Evolutionary conservation across 1,140 invertebrate species (phyloP), one percentile per base, ranked within the genome.

Genomic region (Notospermus geniculatus): DNA sequence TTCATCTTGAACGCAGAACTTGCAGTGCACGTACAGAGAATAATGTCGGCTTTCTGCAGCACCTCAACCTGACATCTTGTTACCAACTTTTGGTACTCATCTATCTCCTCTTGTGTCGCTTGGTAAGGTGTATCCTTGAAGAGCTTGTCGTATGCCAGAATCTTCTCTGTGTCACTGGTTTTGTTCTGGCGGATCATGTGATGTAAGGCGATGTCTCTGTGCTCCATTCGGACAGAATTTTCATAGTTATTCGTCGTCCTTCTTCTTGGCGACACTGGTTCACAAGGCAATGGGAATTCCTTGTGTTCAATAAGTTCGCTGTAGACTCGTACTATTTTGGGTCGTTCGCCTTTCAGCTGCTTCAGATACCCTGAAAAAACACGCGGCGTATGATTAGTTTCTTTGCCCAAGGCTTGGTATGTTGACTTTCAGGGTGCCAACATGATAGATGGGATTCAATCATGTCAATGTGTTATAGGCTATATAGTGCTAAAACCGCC

Each of bases 321-420:
- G 58, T 78, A 78, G 5, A 79, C 70, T 59, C 75, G 57, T 13
- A 78, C 67, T 39, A 79, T 66, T 29, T 66, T 67, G 27, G 74
- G 70, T 57, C 63, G 61, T 1, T 43, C 59, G 2, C 59, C 25
- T 29, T 61, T 64, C 28, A 74, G 56, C n/a, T 54, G 62, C 43
- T 65, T 55, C 25, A 72, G 63, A 54, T 70, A 66, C 11, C 57
- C 72, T 76, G 59, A 43, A 62, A 70, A 64, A 46, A 27, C 27
- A n/a, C n/a, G n/a, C n/a, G n/a, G n/a, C n/a, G n/a, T n/a, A n/a
- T n/a, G n/a, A n/a, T n/a, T n/a, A n/a, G n/a, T n/a, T n/a, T n/a
- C n/a, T n/a, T n/a, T n/a, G n/a, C n/a, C n/a, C n/a, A n/a, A n/a
- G n/a, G n/a, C n/a, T n/a, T n/a, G n/a, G n/a, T n/a, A n/a, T n/a